phyloP scores from a whole-genome alignment of 2,888 invertebrate genomes.

The Drosophila mettleri region DNA sequence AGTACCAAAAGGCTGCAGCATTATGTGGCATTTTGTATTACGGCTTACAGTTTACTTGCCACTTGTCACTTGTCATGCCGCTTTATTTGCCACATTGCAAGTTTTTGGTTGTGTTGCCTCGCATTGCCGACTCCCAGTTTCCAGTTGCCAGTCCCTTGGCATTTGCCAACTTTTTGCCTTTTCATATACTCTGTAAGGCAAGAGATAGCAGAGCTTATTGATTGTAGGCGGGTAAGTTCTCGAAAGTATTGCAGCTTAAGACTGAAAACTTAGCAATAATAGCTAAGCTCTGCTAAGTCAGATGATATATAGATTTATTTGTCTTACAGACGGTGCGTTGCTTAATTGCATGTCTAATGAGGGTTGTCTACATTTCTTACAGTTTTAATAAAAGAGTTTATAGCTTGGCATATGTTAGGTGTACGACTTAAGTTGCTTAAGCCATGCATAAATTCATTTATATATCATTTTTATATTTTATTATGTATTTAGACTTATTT shows the following conservation, averaged over 20 bases:
- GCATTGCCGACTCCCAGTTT: slow-evolving; percentile 7
- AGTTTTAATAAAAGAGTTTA: no score
- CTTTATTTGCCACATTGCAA: slow-evolving; percentile 63
- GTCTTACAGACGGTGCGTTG: no score
- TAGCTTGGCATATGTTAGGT: no score
- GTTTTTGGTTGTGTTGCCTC: slow-evolving; percentile 27
- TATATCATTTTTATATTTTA: neutral
- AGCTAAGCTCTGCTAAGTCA: neutral
- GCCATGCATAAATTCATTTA: neutral
- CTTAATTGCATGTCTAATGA: no score
- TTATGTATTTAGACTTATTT: no score
- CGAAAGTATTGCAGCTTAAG: no score
- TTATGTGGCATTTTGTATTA: slow-evolving; percentile 52
- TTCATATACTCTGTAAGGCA: neutral
- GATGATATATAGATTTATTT: neutral
- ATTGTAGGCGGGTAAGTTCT: neutral
- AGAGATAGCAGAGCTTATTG: neutral
- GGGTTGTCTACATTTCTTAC: no score
- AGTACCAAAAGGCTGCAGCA: slow-evolving; percentile 23
- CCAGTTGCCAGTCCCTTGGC: slow-evolving; percentile 28
- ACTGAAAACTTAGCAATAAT: neutral
- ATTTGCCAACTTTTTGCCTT: slow-evolving; percentile 28
- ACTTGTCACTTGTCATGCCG: slow-evolving; percentile 63
- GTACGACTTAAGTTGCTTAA: no score
- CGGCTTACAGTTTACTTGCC: slow-evolving; percentile 33